Conservation (phyloP, 2,888 invertebrate species). For the Ornithoptera alexandrae region DNA sequence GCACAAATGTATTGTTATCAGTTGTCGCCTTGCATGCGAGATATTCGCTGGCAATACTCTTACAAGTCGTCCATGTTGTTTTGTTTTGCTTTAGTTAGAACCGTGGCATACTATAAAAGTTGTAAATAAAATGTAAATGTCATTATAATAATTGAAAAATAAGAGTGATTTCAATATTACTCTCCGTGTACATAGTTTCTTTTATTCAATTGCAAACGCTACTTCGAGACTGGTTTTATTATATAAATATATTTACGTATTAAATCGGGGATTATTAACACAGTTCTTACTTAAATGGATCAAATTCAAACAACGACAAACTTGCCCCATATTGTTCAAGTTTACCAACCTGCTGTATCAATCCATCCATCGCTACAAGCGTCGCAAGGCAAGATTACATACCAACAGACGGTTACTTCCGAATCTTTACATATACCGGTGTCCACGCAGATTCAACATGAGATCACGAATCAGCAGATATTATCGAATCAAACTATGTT, state of each 20-base stretch:
- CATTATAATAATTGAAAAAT: no score
- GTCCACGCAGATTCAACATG: conserved; percentile 44
- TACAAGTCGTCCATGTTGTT: conserved; percentile 29
- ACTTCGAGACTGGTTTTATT: not conserved
- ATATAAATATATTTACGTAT: not conserved
- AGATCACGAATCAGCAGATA: conserved; percentile 50
- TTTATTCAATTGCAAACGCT: not conserved
- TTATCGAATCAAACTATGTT: conserved; percentile 62
- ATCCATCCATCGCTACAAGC: conserved; percentile 57
- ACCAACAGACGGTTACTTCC: conserved; percentile 59
- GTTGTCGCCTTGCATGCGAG: not conserved
- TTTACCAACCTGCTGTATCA: conserved; percentile 57
- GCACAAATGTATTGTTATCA: not conserved
- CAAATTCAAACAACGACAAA: conserved; percentile 53
- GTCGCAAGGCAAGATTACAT: conserved; percentile 59
- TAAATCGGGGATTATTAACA: not conserved
- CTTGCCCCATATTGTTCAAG: conserved; percentile 65
- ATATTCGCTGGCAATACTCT: not conserved
- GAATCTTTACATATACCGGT: conserved; percentile 58
- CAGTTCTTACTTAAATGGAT: conserved; percentile 50
- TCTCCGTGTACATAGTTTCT: not conserved
- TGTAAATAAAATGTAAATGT: not conserved
- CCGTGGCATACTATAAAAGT: conserved; percentile 43
- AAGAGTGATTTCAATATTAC: no score
- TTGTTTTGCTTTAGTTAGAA: conserved; percentile 47